Conservation (phyloP, 1,140 invertebrate genomes). For the Armadillidium nasatum region DNA sequence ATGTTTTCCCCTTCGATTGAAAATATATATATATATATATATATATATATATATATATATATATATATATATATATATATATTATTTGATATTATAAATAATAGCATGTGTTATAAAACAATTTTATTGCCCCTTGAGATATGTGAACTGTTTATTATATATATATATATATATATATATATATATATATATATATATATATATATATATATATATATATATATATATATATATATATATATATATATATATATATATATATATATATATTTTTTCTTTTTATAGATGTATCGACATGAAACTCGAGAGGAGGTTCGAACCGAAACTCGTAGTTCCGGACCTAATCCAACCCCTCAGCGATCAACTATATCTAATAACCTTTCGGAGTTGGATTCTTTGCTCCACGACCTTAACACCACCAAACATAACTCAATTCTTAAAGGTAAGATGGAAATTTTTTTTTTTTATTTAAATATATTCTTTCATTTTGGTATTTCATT, state of each 20-base stretch:
- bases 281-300: conserved; percentile 26
- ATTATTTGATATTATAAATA: too few relatives aligned
- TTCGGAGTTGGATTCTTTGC: conserved; percentile 20
- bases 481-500: too few relatives aligned
- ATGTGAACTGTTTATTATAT: too few relatives aligned
- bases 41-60: too few relatives aligned
- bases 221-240: background rate
- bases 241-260: conserved; percentile 14
- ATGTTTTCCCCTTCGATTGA: too few relatives aligned
- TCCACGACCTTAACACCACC: conserved; percentile 26
- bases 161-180: too few relatives aligned
- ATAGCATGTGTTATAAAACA: too few relatives aligned
- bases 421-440: background rate
- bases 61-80: too few relatives aligned
- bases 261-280: background rate
- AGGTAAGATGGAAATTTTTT: background rate
- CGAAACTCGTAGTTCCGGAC: conserved; percentile 20
- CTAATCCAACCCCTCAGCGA: background rate
- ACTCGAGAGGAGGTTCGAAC: conserved; percentile 27
- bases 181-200: background rate
- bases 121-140: too few relatives aligned
- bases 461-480: too few relatives aligned
- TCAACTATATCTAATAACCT: background rate
- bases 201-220: background rate
- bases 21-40: too few relatives aligned